Evolutionary conservation across 2,797 vertebrate species (phyloP).

Genomic region (Chrysocyon brachyurus): DNA sequence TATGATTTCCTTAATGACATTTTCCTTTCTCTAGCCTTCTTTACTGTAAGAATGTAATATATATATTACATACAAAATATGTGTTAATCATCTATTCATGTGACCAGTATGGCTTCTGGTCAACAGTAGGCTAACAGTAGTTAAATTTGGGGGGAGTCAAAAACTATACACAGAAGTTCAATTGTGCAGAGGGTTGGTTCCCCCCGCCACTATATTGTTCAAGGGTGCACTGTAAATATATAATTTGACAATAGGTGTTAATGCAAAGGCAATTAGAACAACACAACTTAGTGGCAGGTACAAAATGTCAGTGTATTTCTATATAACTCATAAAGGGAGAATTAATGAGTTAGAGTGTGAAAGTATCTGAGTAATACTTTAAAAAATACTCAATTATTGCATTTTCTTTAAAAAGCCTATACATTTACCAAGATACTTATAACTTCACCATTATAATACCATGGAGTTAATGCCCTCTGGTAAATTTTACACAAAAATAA

Average conservation of each 20-base stretch:
- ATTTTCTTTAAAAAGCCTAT: background rate
- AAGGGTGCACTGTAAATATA: background rate
- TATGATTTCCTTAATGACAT: background rate
- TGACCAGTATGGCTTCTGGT: background rate
- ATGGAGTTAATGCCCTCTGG: background rate
- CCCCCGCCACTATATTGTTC: background rate
- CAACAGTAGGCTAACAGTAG: background rate
- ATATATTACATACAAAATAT: background rate
- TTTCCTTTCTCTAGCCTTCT: background rate
- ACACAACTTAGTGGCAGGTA: background rate
- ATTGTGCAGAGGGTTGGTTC: background rate
- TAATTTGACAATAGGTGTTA: background rate
- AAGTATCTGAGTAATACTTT: background rate
- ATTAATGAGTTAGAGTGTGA: background rate
- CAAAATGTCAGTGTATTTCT: background rate
- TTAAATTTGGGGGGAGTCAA: background rate
- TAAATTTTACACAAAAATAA: slow-evolving; percentile 40
- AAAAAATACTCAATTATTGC: slow-evolving; percentile 5
- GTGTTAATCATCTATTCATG: background rate
- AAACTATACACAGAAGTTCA: background rate
- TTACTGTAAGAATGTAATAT: background rate
- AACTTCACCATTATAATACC: background rate
- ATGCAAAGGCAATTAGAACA: background rate
- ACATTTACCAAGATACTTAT: slow-evolving; percentile 13
- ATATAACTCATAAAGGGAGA: background rate